A percentile compares a stretch with the other conserved stretches of the same genome.
Evolutionary conservation across 1,140 invertebrate species (phyloP).

Genomic region (Drosophila pseudoananassae): DNA sequence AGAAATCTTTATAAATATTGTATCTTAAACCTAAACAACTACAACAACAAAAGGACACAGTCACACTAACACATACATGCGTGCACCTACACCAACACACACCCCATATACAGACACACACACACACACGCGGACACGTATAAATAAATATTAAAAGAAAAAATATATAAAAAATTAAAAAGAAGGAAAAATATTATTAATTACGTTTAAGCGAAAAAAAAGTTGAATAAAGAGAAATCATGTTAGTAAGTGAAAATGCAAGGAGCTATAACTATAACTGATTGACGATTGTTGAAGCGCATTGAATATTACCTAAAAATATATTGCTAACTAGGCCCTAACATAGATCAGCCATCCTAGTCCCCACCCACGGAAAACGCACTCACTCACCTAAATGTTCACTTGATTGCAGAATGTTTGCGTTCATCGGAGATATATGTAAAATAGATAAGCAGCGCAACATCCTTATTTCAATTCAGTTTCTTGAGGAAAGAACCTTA

Average conservation of each 20-base stretch:
- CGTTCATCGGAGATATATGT: conserved; percentile 58
- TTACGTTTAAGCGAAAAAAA: conserved; percentile 71
- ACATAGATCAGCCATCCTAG: conserved; percentile 62
- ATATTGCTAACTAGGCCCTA: conserved; percentile 67
- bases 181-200: conserved; percentile 67
- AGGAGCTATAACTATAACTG: conserved; percentile 54
- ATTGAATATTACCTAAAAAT: conserved; percentile 63
- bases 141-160: conserved; percentile 73
- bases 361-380: conserved; percentile 12
- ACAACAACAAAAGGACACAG: conserved; percentile 12
- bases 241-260: conserved; percentile 73
- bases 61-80: conserved; percentile 3
- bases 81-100: neutral
- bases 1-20: conserved; percentile 60
- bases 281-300: conserved; percentile 60
- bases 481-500: neutral
- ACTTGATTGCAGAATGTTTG: conserved; percentile 17
- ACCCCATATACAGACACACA: conserved; percentile 12
- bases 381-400: conserved; percentile 27
- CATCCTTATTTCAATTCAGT: conserved; percentile 1
- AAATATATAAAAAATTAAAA: conserved; percentile 11
- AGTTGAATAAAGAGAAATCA: conserved; percentile 73
- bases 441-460: conserved; percentile 53
- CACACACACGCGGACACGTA: conserved; percentile 55
- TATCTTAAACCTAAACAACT: conserved; percentile 36